Conservation (phyloP, 2,888 invertebrate species). For the Lochmaea crataegi region DNA sequence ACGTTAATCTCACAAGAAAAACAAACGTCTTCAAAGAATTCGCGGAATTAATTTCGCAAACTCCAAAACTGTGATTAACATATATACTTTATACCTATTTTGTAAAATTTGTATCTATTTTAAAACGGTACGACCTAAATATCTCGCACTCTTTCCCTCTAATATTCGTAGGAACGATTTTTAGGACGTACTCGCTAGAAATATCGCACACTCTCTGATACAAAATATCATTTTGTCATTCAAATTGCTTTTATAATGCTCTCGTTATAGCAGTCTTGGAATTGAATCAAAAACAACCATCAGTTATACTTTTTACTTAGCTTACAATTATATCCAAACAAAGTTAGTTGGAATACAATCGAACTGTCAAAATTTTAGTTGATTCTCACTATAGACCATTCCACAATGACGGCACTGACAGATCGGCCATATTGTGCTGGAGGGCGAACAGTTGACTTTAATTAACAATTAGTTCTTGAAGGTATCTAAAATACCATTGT, state of each 20-base stretch:
- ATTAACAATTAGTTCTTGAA: too few species aligned
- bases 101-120: constrained; percentile 1
- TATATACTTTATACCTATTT: constrained; percentile 2
- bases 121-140: background rate
- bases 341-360: too few species aligned
- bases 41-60: background rate
- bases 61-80: constrained; percentile 11
- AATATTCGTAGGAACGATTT: background rate
- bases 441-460: too few species aligned
- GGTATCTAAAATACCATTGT: too few species aligned
- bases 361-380: background rate
- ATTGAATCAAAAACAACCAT: background rate
- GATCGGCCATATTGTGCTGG: too few species aligned
- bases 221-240: background rate
- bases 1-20: constrained; percentile 5
- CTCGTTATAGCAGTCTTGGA: background rate
- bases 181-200: background rate
- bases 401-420: too few species aligned
- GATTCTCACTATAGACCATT: too few species aligned
- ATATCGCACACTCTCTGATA: background rate
- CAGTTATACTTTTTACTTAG: background rate
- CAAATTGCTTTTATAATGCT: background rate
- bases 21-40: background rate
- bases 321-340: background rate
- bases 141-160: background rate